Conservation (phyloP, 2,888 invertebrate species). For the Noctua fimbriata region DNA sequence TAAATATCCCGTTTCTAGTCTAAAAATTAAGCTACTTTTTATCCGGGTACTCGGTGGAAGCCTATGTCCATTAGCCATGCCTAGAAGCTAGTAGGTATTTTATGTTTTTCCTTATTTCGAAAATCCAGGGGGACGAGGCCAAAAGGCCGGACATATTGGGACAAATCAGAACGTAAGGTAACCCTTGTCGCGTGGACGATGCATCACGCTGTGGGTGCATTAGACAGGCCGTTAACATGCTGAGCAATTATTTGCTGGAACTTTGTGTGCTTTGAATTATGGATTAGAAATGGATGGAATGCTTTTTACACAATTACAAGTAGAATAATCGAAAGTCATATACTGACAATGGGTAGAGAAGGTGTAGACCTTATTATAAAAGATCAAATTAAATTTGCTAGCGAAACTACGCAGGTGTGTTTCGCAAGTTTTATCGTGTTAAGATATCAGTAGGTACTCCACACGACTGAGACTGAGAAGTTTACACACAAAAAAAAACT, state of each 20-base stretch:
- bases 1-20: too few species aligned
- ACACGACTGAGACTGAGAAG: too few species aligned
- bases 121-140: neutral
- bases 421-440: neutral
- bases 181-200: conserved; percentile 46
- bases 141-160: too few species aligned
- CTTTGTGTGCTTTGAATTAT: conserved; percentile 27
- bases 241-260: conserved; percentile 38
- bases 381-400: neutral
- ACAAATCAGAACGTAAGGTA: neutral
- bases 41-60: neutral
- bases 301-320: neutral
- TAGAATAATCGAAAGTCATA: neutral
- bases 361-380: neutral
- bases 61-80: too few species aligned
- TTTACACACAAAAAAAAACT: too few species aligned
- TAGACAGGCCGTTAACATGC: conserved; percentile 53
- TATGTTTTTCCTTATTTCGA: neutral
- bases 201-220: conserved; percentile 57
- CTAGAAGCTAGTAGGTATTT: neutral
- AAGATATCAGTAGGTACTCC: neutral
- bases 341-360: neutral
- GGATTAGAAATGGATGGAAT: conserved; percentile 11
- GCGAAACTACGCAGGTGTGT: neutral
- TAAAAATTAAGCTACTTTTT: neutral